A percentile compares a stretch with the other conserved stretches of the same genome.
Evolutionary conservation across 2,888 invertebrate species (phyloP).

Genomic region (Idaea dimidiata): DNA sequence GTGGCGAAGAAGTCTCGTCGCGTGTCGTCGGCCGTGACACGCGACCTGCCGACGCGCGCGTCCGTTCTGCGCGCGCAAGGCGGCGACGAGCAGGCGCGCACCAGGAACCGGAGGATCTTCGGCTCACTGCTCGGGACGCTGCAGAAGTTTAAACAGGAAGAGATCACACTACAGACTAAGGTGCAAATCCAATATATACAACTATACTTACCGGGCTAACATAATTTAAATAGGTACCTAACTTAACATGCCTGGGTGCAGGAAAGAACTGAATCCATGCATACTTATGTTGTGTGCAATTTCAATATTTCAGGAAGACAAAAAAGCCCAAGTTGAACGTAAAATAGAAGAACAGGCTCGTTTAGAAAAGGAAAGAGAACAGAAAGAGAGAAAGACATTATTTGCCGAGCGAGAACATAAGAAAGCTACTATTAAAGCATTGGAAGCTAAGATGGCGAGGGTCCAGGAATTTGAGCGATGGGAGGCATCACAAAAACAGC

Average conservation of each 20-base stretch:
- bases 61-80: slow-evolving; percentile 86
- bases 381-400: slow-evolving; percentile 91
- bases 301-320: slow-evolving; percentile 57
- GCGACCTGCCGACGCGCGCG: slow-evolving; percentile 89
- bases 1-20: slow-evolving; percentile 56
- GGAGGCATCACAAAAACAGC: slow-evolving; percentile 86
- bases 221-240: not conserved
- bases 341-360: slow-evolving; percentile 96
- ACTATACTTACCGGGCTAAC: not conserved
- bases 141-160: slow-evolving; percentile 97
- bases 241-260: not conserved
- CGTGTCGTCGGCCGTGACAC: slow-evolving; percentile 87
- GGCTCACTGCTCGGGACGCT: slow-evolving; percentile 96
- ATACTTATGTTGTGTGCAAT: slow-evolving; percentile 2
- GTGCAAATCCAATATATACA: slow-evolving; percentile 30
- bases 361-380: slow-evolving; percentile 89
- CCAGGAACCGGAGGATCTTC: slow-evolving; percentile 96
- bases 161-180: slow-evolving; percentile 92
- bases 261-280: not conserved
- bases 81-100: slow-evolving; percentile 89
- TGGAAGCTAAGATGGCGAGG: slow-evolving; percentile 94
- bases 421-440: slow-evolving; percentile 91
- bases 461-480: slow-evolving; percentile 94
- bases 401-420: slow-evolving; percentile 93
- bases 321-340: slow-evolving; percentile 90